Evolutionary conservation across 2,888 invertebrate species (phyloP).

Genomic region (Saturnia pavonia): DNA sequence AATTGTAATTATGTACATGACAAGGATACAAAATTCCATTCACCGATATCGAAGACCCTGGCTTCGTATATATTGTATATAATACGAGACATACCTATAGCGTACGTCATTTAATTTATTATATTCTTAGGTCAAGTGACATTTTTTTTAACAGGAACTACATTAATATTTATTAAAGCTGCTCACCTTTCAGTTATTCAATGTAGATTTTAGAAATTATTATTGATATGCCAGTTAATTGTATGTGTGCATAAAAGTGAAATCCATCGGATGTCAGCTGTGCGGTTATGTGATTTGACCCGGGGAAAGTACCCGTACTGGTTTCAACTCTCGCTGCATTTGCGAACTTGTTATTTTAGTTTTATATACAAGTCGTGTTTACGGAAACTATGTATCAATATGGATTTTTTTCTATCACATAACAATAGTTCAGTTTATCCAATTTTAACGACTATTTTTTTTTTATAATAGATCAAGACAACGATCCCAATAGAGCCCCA

Average conservation of each 20-base stretch:
- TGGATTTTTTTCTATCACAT: background rate
- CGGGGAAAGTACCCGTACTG: constrained; percentile 77
- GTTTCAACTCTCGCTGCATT: constrained; percentile 57
- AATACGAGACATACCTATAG: constrained; percentile 6
- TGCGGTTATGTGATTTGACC: constrained; percentile 55
- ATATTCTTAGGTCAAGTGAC: constrained; percentile 8
- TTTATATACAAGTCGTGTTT: background rate
- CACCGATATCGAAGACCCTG: constrained; percentile 44
- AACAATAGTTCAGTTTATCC: background rate
- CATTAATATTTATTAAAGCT: constrained; percentile 9
- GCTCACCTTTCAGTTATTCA: constrained; percentile 8
- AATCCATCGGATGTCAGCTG: constrained; percentile 64
- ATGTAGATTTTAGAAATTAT: constrained; percentile 12
- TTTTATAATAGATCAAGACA: constrained; percentile 89
- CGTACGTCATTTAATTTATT: constrained; percentile 7
- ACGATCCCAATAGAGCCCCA: constrained; percentile 95
- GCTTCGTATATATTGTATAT: constrained; percentile 26
- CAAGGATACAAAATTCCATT: constrained; percentile 52
- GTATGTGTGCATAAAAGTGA: constrained; percentile 57
- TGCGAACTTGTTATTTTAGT: background rate
- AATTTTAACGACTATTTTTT: constrained; percentile 17
- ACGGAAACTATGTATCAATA: background rate
- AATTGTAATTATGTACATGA: constrained; percentile 57
- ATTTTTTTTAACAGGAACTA: background rate
- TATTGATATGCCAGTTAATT: constrained; percentile 21